Percentiles rank a stretch among this genome's conserved stretches.
Conservation (phyloP, 2,797 vertebrate genomes). For the Sphenodon punctatus region DNA sequence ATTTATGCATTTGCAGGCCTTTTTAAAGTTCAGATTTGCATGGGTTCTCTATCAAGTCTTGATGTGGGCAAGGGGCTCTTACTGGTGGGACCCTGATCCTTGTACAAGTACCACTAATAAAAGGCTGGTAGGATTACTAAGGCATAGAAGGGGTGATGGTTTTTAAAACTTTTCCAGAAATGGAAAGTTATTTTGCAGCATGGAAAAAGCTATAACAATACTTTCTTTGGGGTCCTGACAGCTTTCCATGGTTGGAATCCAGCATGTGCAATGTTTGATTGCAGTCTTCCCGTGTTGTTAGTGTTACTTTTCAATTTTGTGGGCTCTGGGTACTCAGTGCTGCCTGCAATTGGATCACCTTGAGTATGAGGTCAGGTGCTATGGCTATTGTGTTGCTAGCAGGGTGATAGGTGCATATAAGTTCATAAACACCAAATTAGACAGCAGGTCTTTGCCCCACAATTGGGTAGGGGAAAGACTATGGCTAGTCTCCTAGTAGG, state of each 20-base stretch:
- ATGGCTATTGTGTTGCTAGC: neutral
- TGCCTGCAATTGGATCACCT: neutral
- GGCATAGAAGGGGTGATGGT: rapidly evolving
- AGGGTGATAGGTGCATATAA: neutral
- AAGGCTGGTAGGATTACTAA: neutral
- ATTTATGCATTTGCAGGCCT: neutral
- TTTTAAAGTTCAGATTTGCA: neutral
- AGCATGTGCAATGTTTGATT: neutral
- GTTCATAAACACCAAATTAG: neutral
- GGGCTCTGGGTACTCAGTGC: too few relatives aligned
- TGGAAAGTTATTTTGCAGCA: neutral
- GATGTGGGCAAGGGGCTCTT: neutral
- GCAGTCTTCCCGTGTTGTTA: neutral
- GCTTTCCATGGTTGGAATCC: neutral
- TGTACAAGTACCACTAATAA: rapidly evolving
- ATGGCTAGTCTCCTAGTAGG: neutral
- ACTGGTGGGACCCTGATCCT: neutral
- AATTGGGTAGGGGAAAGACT: neutral
- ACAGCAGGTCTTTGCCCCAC: neutral
- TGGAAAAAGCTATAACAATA: neutral
- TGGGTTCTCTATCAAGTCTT: neutral
- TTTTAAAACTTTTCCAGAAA: neutral
- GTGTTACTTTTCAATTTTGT: neutral
- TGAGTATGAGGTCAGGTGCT: neutral
- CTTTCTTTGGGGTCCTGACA: neutral